Conservation (phyloP, 2,888 invertebrate genomes). For the Drosophila lutescens region DNA sequence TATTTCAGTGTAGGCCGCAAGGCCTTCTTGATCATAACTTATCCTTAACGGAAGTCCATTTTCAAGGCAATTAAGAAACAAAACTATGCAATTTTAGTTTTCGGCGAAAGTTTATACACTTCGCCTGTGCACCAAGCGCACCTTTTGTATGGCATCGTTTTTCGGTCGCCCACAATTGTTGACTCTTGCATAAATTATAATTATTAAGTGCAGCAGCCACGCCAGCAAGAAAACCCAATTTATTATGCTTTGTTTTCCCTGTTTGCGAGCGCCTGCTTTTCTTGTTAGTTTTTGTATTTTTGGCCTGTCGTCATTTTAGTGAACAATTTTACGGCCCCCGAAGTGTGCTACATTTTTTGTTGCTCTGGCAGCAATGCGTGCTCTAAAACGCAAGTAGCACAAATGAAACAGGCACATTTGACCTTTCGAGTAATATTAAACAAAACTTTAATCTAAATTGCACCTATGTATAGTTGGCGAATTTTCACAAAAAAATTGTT, state of each 20-base stretch:
- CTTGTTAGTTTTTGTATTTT: slow-evolving; percentile 8
- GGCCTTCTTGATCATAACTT: slow-evolving; percentile 2
- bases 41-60: slow-evolving; percentile 12
- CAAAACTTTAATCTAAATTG: background rate
- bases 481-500: too few relatives aligned
- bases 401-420: background rate
- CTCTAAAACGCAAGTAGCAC: slow-evolving; percentile 28
- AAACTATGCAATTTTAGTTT: slow-evolving; percentile 45
- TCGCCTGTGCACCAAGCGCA: slow-evolving; percentile 4
- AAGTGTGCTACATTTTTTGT: slow-evolving; percentile 3
- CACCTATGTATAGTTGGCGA: too few relatives aligned
- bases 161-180: slow-evolving; percentile 54
- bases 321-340: background rate
- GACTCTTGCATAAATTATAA: slow-evolving; percentile 68
- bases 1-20: background rate
- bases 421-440: background rate
- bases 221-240: slow-evolving; percentile 42
- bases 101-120: slow-evolving; percentile 29
- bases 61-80: slow-evolving; percentile 32
- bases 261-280: slow-evolving; percentile 14
- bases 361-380: slow-evolving; percentile 1
- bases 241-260: slow-evolving; percentile 42
- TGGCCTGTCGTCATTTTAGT: slow-evolving; percentile 6
- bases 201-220: slow-evolving; percentile 61
- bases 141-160: slow-evolving; percentile 38